A percentile compares a stretch with the other conserved stretches of the same genome.
phyloP scores from a whole-genome alignment of 2,888 invertebrate genomes.

The Stenodema calcarata region DNA sequence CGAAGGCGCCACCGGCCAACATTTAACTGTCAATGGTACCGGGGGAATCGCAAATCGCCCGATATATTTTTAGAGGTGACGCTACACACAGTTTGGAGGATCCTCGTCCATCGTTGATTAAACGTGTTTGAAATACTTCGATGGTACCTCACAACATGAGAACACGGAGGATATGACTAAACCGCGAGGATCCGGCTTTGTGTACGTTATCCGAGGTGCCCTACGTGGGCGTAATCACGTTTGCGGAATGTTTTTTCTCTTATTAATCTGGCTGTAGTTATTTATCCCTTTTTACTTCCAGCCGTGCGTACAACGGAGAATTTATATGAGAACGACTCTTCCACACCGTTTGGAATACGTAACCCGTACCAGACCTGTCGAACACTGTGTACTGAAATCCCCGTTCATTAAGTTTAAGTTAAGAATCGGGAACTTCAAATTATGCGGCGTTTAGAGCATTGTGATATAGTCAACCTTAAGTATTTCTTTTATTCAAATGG shows the following conservation, averaged over 20 bases:
- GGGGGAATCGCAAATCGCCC: conserved; percentile 12
- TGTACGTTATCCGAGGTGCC: neutral
- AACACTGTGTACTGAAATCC: too few relatives aligned
- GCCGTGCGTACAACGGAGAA: neutral
- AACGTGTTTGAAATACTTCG: neutral
- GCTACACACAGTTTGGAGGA: neutral
- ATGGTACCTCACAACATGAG: neutral
- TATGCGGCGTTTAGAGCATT: conserved; percentile 99
- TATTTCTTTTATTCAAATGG: conserved; percentile 99
- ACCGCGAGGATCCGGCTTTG: neutral
- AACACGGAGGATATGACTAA: neutral
- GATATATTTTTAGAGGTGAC: conserved; percentile 36
- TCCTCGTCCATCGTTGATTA: neutral
- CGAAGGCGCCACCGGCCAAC: conserved; percentile 31
- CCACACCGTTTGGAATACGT: too few relatives aligned
- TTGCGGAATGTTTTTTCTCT: neutral
- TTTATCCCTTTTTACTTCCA: neutral
- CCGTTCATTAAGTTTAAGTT: too few relatives aligned
- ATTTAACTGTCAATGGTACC: conserved; percentile 31
- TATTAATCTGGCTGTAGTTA: neutral
- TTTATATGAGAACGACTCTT: too few relatives aligned
- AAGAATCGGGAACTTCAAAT: conserved; percentile 99
- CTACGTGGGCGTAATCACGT: neutral
- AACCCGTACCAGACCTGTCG: too few relatives aligned
- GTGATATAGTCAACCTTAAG: conserved; percentile 99